phyloP scores from a whole-genome alignment of 2,888 invertebrate genomes.

The Tinea pellionella region DNA sequence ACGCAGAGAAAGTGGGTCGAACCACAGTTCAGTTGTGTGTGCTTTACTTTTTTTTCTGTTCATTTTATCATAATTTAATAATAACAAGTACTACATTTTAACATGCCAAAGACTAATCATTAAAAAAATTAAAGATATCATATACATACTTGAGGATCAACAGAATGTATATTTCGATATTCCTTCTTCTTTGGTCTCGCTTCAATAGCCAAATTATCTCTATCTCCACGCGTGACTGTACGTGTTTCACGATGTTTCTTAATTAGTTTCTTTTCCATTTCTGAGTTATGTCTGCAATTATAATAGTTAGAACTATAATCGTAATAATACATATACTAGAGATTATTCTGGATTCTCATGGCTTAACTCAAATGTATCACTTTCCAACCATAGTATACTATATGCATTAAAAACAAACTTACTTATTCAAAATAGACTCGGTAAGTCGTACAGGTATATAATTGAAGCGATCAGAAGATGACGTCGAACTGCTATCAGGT shows the following conservation, averaged over 20 bases:
- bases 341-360: too few species aligned
- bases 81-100: too few species aligned
- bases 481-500: conserved; percentile 14
- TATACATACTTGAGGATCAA: background rate
- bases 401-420: conserved; percentile 20
- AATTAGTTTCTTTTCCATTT: conserved; percentile 84
- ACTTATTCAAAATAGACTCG: conserved; percentile 35
- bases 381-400: too few species aligned
- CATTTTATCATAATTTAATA: too few species aligned
- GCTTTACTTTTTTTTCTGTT: too few species aligned
- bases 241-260: conserved; percentile 76
- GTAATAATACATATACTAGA: background rate
- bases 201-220: conserved; percentile 24
- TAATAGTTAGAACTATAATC: background rate
- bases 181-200: conserved; percentile 44
- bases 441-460: conserved; percentile 30
- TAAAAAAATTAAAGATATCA: too few species aligned
- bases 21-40: too few species aligned
- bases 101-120: too few species aligned
- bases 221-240: conserved; percentile 40
- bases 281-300: conserved; percentile 76
- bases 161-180: background rate
- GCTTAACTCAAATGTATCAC: too few species aligned
- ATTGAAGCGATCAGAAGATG: conserved; percentile 18
- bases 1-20: too few species aligned